Percentiles rank a stretch among this genome's conserved stretches.
These are phyloP conservation scores for Metopolophium dirhodum DNA, from an alignment of 1,140 invertebrate species.

Conservation along the genomic window DNA sequence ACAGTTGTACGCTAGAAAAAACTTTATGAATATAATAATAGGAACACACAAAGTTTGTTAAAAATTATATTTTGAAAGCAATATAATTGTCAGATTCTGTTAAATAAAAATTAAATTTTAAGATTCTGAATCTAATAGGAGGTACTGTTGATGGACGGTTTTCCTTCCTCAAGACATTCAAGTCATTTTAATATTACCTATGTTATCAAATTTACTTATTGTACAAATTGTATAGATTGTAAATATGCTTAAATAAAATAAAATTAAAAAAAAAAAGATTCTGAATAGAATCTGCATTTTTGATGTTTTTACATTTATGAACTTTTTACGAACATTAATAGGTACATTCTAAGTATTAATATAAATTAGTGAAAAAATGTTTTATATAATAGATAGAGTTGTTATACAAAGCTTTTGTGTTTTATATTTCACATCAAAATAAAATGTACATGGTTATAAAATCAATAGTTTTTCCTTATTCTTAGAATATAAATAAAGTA, in stretches of 20 bases:
- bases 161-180: too few species aligned
- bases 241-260: too few species aligned
- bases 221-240: too few species aligned
- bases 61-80: background rate
- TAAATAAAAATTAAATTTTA: background rate
- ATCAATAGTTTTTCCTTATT: background rate
- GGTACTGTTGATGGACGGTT: too few species aligned
- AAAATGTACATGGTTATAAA: background rate
- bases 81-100: background rate
- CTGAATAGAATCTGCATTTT: background rate
- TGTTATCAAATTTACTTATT: too few species aligned
- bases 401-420: background rate
- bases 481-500: background rate
- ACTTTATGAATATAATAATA: background rate
- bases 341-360: background rate
- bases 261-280: too few species aligned
- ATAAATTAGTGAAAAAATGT: background rate
- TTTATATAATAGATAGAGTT: background rate
- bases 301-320: background rate
- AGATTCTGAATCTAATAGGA: too few species aligned
- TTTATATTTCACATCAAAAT: background rate
- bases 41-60: background rate
- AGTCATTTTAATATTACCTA: too few species aligned
- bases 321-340: background rate
- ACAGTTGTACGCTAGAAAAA: background rate